Conservation (phyloP, 1,140 invertebrate genomes). For the Aphidius gifuensis region DNA sequence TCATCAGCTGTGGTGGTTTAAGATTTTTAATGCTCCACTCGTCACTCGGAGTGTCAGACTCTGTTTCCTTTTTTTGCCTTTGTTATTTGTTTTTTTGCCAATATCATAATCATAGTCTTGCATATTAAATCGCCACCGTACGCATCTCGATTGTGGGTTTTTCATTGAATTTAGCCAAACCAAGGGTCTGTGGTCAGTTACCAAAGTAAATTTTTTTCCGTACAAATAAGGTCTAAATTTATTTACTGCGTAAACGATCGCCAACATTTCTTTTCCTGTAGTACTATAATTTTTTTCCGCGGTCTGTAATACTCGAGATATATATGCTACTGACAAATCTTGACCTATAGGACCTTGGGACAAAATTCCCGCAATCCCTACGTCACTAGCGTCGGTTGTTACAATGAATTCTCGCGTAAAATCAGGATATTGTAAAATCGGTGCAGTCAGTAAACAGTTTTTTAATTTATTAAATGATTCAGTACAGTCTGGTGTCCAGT, state of each 20-base stretch:
- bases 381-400: slow-evolving; percentile 16
- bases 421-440: too few species aligned
- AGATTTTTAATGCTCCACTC: too few species aligned
- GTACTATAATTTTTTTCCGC: not conserved
- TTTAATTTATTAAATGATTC: too few species aligned
- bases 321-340: not conserved
- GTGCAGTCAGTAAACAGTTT: too few species aligned
- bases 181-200: slow-evolving; percentile 3
- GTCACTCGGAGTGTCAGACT: too few species aligned
- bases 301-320: not conserved
- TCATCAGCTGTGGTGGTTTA: too few species aligned
- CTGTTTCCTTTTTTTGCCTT: too few species aligned
- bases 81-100: too few species aligned
- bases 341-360: slow-evolving; percentile 3
- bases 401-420: too few species aligned
- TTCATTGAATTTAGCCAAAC: not conserved
- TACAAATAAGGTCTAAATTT: not conserved
- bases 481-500: too few species aligned
- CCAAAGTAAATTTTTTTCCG: not conserved
- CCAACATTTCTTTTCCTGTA: slow-evolving; percentile 3
- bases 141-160: not conserved
- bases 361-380: not conserved
- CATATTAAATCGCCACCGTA: not conserved
- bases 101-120: too few species aligned
- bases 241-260: slow-evolving; percentile 1